Base-by-base conservation (phyloP, 2,888 invertebrate genomes). In the Rambutsinella grinnellia region DNA sequence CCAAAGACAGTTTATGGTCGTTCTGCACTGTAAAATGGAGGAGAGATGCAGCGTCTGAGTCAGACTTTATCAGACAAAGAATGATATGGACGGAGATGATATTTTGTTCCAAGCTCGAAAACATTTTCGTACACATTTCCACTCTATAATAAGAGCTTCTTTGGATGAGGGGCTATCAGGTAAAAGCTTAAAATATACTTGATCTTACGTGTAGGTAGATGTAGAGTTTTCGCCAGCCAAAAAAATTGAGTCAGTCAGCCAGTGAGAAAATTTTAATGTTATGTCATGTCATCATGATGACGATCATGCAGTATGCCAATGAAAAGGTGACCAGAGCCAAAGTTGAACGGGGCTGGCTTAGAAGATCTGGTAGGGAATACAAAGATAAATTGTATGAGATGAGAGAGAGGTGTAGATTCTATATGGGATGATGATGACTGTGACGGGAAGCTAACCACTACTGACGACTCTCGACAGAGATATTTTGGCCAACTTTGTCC, bases 401-500 rank as follows among this genome's bases (percentile, higher is more conserved):
- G 23, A 60, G 26, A 57, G 36, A 36, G 36, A 36, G 36, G 36
- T 36, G 36, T 8, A 36, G n/a, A n/a, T n/a, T n/a, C n/a, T n/a
- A n/a, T 36, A 36, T 36, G 5, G 13, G 36, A 36, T 8, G 13
- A 36, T 36, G 36, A 36, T 36, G 36, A n/a, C n/a, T n/a, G n/a
- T n/a, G n/a, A 46, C 21, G 28, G 13, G 51, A 46, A 36, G 63
- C 70, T 49, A 67, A 63, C 75, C 75, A 75, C 67, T 75, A 63
- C 58, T 69, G 69, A 76, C 63, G 76, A 65, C 62, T 67, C n/a
- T n/a, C 63, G 36, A 36, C 36, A 36, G 36, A 36, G 6, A 36
- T 53, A 66, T 76, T 76, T 71, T 76, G 76, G 72, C 67, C 75
- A 74, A 76, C 70, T 74, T 72, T 76, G 79, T 79, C 76, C 74